These are phyloP conservation scores for Ptychochromis oligacanthus DNA, from an alignment of 2,113 vertebrate genomes.

Conservation along the genomic window DNA sequence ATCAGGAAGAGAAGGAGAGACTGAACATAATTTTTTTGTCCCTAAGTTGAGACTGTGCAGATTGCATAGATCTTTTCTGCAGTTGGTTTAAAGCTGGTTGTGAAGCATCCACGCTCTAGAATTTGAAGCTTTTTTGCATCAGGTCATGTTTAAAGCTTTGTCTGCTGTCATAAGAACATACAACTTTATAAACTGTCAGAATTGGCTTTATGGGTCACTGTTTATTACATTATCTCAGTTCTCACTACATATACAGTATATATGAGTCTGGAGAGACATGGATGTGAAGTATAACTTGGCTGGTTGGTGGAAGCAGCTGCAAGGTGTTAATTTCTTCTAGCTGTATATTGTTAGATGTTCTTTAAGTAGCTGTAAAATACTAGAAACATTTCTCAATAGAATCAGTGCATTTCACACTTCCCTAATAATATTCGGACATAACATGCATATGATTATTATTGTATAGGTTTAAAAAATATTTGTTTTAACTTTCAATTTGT, in stretches of 20 bases:
- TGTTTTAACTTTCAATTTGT: not conserved
- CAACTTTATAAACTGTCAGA: not conserved
- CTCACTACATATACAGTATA: not conserved
- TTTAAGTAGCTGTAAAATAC: not conserved
- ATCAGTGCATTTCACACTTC: no score
- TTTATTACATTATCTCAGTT: not conserved
- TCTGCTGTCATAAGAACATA: not conserved
- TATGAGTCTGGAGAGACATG: not conserved
- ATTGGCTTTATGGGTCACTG: not conserved
- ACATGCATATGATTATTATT: not conserved
- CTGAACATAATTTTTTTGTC: not conserved
- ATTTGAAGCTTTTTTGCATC: not conserved
- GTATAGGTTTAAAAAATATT: not conserved
- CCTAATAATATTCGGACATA: not conserved
- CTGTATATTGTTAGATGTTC: not conserved
- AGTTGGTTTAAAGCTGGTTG: not conserved
- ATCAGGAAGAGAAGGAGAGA: no score
- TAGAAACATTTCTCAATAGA: not conserved
- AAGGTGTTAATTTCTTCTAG: no score
- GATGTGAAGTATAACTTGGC: not conserved
- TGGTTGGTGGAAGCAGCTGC: fast-evolving
- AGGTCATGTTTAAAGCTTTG: not conserved
- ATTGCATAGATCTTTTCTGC: not conserved
- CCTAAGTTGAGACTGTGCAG: not conserved
- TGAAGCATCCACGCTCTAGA: not conserved